Base-by-base conservation (phyloP, 2,797 vertebrate genomes). In the Prionace glauca region DNA sequence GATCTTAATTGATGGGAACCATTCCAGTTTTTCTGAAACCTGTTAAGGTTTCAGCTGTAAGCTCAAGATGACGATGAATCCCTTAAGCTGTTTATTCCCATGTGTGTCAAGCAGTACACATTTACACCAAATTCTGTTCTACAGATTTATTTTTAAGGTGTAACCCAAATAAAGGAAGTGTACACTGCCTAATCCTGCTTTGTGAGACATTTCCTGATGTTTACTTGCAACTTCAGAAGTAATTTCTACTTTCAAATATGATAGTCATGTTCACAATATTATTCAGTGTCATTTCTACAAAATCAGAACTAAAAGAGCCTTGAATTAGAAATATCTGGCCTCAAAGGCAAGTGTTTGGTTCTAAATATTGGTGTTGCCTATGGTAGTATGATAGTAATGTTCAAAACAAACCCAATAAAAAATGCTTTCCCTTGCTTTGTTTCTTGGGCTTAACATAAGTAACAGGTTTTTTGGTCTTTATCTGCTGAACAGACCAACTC, bases 401-500 rank as follows among this genome's bases (percentile, higher is more conserved):
- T 50, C 41, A 74, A 94, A 24, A 45, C 69, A 50, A 92, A 72
- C 71, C 71, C 14, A n/a, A 45, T 94, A 94, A 96, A 97, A 96
- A 96, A 87, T 97, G 72, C 36, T 96, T 97, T 97, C 96, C 96
- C 79, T 60, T 29, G 79, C 26, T 96, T 96, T 97, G 95, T 98
- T 94, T 97, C 87, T 97, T 87, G 96, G 96, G 97, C 95, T 96
- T 96, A 97, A 97, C 97, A 97, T 98, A 97, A 98, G 97, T 99
- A 98, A 99, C 98, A 97, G 98, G 97, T 98, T 98, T 98, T 97
- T 97, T 98, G 97, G 97, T 98, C 97, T 98, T 97, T 98, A 0
- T 98, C 98, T 98, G 98, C 98, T 98, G 97, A 98, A 98, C 98
- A 99, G 98, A 98, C 97, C 98, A 98, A 98, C 97, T 98, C 97